These are phyloP conservation scores for Invenusta paracnida DNA, from an alignment of 2,888 invertebrate species.

Conservation along the genomic window DNA sequence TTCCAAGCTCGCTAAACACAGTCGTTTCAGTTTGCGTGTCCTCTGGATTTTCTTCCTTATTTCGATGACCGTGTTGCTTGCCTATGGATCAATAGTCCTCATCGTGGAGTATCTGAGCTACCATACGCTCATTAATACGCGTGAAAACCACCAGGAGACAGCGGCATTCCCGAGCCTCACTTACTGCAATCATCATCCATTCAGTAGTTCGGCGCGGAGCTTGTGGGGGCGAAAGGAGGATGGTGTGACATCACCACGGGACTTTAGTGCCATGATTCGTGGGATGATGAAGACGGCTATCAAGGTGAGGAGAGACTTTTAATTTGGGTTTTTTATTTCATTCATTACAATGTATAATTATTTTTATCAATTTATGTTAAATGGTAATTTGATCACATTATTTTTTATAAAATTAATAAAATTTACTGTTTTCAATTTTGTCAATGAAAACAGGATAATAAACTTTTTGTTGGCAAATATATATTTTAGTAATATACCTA, in stretches of 20 bases:
- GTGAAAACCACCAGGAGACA: neutral
- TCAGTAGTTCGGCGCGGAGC: neutral
- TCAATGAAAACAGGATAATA: too few species aligned
- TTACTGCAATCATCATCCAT: neutral
- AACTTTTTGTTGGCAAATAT: too few species aligned
- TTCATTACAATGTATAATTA: too few species aligned
- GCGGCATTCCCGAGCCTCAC: neutral
- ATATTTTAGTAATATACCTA: too few species aligned
- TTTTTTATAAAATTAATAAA: too few species aligned
- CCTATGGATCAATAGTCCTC: neutral
- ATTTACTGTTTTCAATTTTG: too few species aligned
- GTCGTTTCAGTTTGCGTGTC: neutral
- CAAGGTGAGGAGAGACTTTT: neutral
- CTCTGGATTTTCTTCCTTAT: neutral
- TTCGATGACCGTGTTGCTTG: neutral
- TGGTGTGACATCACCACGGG: neutral
- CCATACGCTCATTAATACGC: neutral
- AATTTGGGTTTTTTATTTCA: too few species aligned
- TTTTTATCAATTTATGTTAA: too few species aligned
- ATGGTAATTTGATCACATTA: too few species aligned
- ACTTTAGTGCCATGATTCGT: neutral
- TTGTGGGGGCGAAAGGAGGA: neutral
- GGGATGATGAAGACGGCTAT: neutral
- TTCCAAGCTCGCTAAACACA: neutral
- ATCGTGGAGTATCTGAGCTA: neutral